phyloP scores from a whole-genome alignment of 2,797 vertebrate species.

The Scolopax bukidnonensis region DNA sequence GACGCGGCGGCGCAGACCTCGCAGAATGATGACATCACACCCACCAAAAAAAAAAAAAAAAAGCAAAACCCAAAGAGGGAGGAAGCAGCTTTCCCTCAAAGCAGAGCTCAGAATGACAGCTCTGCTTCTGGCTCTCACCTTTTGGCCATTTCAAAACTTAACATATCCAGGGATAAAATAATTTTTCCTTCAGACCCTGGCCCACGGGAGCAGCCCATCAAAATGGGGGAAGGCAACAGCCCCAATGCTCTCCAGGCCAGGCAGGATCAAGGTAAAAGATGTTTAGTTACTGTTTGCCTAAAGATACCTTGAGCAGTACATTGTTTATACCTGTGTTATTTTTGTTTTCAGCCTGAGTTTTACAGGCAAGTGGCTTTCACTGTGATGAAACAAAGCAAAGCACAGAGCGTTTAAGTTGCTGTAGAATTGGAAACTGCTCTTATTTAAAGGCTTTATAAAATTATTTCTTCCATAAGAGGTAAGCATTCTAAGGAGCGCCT shows the following conservation, averaged over 20 bases:
- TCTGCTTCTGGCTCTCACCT: not conserved
- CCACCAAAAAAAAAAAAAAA: not conserved
- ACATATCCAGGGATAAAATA: not conserved
- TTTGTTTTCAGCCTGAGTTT: not conserved
- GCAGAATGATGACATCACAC: constrained; percentile 63
- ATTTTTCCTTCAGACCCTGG: not conserved
- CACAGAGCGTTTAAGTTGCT: accelerated
- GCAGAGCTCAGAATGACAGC: not conserved
- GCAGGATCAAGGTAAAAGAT: not conserved
- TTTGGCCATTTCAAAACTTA: not conserved
- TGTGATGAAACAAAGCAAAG: not conserved
- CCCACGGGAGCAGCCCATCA: not conserved
- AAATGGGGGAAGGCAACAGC: not conserved
- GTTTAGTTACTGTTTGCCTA: not conserved
- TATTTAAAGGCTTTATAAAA: not conserved
- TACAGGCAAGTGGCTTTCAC: not conserved
- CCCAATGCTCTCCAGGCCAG: not conserved
- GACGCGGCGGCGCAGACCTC: constrained; percentile 36
- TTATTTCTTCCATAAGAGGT: not conserved
- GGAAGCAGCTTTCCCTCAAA: not conserved
- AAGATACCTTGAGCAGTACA: not conserved
- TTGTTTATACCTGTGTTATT: not conserved
- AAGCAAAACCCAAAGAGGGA: not conserved
- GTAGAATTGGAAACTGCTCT: not conserved
- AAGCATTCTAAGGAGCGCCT: not conserved